Base-by-base conservation (phyloP, 92 coral and sea anemone species). In the Scolanthus callimorphus region DNA sequence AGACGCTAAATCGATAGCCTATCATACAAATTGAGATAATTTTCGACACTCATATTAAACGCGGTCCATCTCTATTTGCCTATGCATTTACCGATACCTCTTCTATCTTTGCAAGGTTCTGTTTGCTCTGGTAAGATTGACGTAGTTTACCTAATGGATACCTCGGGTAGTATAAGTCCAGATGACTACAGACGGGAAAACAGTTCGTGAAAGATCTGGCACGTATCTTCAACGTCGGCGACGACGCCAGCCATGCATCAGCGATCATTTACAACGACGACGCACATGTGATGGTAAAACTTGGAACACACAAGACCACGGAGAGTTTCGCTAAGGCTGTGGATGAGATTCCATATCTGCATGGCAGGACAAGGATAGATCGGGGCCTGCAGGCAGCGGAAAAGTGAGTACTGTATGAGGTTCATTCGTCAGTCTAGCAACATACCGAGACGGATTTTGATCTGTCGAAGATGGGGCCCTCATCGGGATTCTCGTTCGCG, bases 131-230 rank as follows among this genome's bases (percentile, higher is more conserved):
- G 76, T 2, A 72, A 75, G 26, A 74, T 80, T 27, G 92, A 85
- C 60, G 63, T 85, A 1, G 79, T 85, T 1, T 85, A 80, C 29
- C 76, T 85, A 6, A 85, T 85, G 92, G 92, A 85, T 17, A 78
- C 92, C 0, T 85, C 92, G 15, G 71, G 63, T 11, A 85, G 92
- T 12, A 84, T 84, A 54, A 78, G 91, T 47, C 11, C 9, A 15
- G 57, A 28, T 21, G 92, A 85, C 37, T 85, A 62, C 59, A 56
- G 63, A 22, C 74, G 31, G 44, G 87, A 85, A 58, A 85, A 34
- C 83, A 80, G 62, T 85, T 85, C 49, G 92, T 85, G 6, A 74
- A 74, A 55, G 87, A 85, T 51, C 41, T 85, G 63, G 92, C 92
- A 23, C 80, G 81, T 19, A 64, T 85, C 3, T 85, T 85, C 64